Evolutionary conservation across 2,113 vertebrate genomes (phyloP).

Genomic region (Neolamprologus caudopunctatus): DNA sequence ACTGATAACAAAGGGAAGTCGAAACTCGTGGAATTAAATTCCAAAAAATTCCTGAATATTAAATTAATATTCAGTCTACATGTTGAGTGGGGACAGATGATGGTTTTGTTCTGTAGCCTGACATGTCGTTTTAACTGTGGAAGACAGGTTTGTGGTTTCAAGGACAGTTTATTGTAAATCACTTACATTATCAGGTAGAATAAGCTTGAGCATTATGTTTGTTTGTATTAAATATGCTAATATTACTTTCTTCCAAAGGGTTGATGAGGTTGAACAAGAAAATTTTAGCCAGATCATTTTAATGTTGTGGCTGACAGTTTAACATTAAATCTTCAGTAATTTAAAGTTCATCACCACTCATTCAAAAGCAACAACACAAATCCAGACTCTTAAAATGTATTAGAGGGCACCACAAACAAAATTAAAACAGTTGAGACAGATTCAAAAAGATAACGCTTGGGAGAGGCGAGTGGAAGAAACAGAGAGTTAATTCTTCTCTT

Average conservation of each 20-base stretch:
- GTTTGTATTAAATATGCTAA: not conserved
- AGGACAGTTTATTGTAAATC: not conserved
- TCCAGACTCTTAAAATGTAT: conserved; percentile 7
- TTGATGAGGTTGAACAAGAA: not conserved
- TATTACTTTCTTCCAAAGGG: not conserved
- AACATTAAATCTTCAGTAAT: not conserved
- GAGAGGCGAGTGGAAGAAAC: not conserved
- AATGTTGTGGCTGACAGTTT: not conserved
- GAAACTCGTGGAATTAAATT: accelerated
- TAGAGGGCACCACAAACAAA: conserved; percentile 18
- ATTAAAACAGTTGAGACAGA: conserved; percentile 35
- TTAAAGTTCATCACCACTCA: not conserved
- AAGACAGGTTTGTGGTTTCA: not conserved
- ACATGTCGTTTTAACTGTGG: not conserved
- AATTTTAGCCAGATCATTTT: accelerated
- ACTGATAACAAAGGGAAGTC: not conserved
- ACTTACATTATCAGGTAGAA: not conserved
- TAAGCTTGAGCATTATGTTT: not conserved
- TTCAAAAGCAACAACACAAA: not conserved
- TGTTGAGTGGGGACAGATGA: not conserved
- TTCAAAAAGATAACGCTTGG: conserved; percentile 14
- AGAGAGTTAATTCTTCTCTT: conserved; percentile 30
- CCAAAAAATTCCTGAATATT: not conserved
- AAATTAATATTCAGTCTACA: not conserved
- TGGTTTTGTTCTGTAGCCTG: not conserved